Evolutionary conservation across 2,888 invertebrate species (phyloP), one percentile per base, ranked within the genome.

Genomic region (Pecten maximus): DNA sequence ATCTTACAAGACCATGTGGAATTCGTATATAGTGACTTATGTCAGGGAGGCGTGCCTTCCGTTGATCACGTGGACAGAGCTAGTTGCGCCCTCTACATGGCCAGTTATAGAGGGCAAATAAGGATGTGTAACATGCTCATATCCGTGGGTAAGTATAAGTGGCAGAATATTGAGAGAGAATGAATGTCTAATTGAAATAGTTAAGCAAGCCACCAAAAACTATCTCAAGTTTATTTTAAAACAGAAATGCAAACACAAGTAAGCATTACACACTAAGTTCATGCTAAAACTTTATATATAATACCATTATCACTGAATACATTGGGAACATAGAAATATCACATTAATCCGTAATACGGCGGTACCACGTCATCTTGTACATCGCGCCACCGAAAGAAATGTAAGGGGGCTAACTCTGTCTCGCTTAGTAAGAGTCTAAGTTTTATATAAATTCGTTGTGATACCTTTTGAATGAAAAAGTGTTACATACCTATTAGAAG

Each of bases 71-170:
- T 94, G 87, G 93, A 95, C 87, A 90, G 95, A 88, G 94, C 94
- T 10, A 88, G 90, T 2, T 94, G 93, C 3, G 94, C 94, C 23
- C 90, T 95, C 28, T 95, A 90, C 60, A 90, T 95, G 40, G 94
- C 95, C 2, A 91, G 93, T 23, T 94, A 91, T 87, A 87, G 91
- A 15, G 95, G 94, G 0, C 90, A 93, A n/a, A 86, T 90, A 48
- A 91, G 93, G 48, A 94, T 95, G 94, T 94, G 94, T 54, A 93
- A 92, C 87, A 93, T 93, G 91, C 90, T 95, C 0, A 88, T 95
- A 8, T 90, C 92, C 15, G 90, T 92, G 16, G 94, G 94, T 94
- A 90, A 88, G 93, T 89, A 39, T 40, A 12, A n/a, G n/a, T n/a
- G n/a, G n/a, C n/a, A n/a, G n/a, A n/a, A n/a, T n/a, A n/a, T n/a